Conservation (phyloP, 2,888 invertebrate genomes). For the Eurytoma adleriae region DNA sequence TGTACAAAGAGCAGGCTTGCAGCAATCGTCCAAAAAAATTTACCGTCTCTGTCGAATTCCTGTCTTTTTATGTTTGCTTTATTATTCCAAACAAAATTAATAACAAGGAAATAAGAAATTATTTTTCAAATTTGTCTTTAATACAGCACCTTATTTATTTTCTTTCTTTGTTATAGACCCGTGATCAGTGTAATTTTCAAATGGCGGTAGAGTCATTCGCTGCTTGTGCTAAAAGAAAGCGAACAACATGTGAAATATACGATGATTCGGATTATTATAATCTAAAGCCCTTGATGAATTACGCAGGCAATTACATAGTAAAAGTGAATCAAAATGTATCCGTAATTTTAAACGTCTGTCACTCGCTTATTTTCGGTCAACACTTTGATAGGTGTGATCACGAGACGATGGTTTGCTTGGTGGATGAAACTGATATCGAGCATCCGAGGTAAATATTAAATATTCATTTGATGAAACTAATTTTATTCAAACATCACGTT, state of each 20-base stretch:
- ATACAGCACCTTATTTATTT: not conserved
- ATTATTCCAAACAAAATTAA: too few species aligned
- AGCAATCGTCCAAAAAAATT: too few species aligned
- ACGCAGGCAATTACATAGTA: conserved; percentile 8
- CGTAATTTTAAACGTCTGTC: conserved; percentile 31
- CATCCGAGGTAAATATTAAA: conserved; percentile 16
- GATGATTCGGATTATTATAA: conserved; percentile 5
- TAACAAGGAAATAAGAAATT: too few species aligned
- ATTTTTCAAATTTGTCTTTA: too few species aligned
- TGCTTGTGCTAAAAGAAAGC: conserved; percentile 20
- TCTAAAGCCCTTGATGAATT: conserved; percentile 11
- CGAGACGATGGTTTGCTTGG: conserved; percentile 9
- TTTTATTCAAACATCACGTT: not conserved
- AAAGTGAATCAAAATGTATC: not conserved
- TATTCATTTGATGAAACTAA: too few species aligned
- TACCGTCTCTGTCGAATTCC: too few species aligned
- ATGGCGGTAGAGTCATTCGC: not conserved
- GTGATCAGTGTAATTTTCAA: not conserved
- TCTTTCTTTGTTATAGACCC: not conserved
- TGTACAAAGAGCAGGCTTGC: too few species aligned
- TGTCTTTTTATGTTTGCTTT: too few species aligned
- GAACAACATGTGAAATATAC: not conserved
- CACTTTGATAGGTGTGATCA: not conserved
- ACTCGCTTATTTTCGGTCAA: conserved; percentile 20
- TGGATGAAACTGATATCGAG: not conserved